A percentile compares a stretch with the other conserved stretches of the same genome.
Evolutionary conservation across 2,888 invertebrate species (phyloP).

Genomic region (Zaprionus bogoriensis): DNA sequence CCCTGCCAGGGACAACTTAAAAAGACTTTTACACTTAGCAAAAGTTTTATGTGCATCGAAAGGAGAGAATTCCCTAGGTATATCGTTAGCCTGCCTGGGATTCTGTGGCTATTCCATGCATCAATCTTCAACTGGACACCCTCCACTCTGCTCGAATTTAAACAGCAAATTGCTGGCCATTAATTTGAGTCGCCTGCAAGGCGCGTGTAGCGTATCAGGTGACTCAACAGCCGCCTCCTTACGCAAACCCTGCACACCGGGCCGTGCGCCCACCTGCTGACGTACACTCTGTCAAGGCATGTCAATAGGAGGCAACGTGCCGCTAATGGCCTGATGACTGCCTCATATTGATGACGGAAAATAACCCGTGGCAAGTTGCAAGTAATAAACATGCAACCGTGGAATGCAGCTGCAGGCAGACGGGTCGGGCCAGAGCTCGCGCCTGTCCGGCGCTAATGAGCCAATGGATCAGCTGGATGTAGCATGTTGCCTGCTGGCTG

Average conservation of each 20-base stretch:
- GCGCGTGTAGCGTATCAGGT: conserved; percentile 28
- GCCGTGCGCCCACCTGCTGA: neutral
- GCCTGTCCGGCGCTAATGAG: conserved; percentile 45
- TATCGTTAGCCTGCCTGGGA: too few relatives aligned
- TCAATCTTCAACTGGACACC: neutral
- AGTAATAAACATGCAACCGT: conserved; percentile 40
- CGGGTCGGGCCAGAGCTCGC: neutral
- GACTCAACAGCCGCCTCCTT: conserved; percentile 14
- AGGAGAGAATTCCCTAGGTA: too few relatives aligned
- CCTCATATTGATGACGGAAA: conserved; percentile 41
- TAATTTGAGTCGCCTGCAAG: conserved; percentile 20
- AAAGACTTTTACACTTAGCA: too few relatives aligned
- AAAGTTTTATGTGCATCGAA: too few relatives aligned
- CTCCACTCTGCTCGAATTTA: neutral
- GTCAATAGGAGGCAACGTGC: conserved; percentile 33
- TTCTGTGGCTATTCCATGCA: neutral
- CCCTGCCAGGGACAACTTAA: too few relatives aligned
- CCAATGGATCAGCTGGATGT: neutral
- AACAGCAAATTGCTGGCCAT: neutral
- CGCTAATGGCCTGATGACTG: conserved; percentile 38
- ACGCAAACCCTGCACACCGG: too few relatives aligned
- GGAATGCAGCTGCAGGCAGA: conserved; percentile 9
- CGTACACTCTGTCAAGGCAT: conserved; percentile 10
- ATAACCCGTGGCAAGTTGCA: conserved; percentile 23
- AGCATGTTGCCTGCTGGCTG: neutral